Base-by-base conservation (phyloP, 2,888 invertebrate species). In the Cephalotes varians region DNA sequence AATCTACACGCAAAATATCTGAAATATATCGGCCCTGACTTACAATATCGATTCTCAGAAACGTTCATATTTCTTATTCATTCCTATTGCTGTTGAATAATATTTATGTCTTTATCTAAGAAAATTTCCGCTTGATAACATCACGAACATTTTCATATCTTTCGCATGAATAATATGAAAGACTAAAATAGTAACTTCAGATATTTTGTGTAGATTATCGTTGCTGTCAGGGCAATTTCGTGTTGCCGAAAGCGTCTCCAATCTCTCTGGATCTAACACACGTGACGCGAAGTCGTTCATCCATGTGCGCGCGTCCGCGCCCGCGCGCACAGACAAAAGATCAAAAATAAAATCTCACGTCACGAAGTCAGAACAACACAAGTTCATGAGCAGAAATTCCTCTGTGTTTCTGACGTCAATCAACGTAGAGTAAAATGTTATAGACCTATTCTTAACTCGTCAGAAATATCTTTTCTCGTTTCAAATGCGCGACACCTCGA, bases 231-330 rank as follows among this genome's bases (percentile, higher is more conserved):
- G 21, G 18, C 1, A 31, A 47, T 6, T 74, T 47, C 10, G 62
- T 31, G 18, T 49, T 40, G 12, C 40, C 69, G 15, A 58, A 54
- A 37, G 25, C 31, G 28, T 51, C 37, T 56, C 31, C 31, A 25
- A 54, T 77, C 69, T 77, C 62, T 60, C 5, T 40, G 12, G 18
- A 69, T 69, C 31, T 54, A 15, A 77, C 51, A 15, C 51, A 28
- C 47, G 40, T 71, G 31, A 31, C 54, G 28, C 37, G 44, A 5
- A 40, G 12, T 67, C 44, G 25, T 65, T 44, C n/a, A 5, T 25
- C 34, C 34, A 28, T 2, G 21, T 51, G 10, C 54, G 2, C 7
- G 31, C n/a, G n/a, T n/a, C n/a, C n/a, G n/a, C n/a, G n/a, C n/a
- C n/a, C n/a, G n/a, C n/a, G n/a, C n/a, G n/a, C 10, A 40, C 51